Conservation (phyloP, 2,888 invertebrate species). For the Torymus auratus region DNA sequence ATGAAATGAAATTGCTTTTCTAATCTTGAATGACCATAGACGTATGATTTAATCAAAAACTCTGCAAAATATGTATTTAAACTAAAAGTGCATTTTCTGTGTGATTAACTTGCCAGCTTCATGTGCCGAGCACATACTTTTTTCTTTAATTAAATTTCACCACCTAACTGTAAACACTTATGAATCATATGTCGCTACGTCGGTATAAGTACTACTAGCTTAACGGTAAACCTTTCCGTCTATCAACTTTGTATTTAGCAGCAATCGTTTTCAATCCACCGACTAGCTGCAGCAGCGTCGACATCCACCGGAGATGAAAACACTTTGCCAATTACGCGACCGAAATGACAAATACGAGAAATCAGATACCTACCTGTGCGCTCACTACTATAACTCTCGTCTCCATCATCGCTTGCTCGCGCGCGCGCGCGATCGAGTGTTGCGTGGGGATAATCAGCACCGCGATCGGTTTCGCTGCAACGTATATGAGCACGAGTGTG, state of each 20-base stretch:
- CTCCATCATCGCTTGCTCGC: too few species aligned
- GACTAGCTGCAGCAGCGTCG: not conserved
- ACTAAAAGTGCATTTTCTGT: too few species aligned
- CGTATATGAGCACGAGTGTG: too few species aligned
- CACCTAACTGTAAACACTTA: slow-evolving; percentile 29
- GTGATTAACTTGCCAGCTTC: too few species aligned
- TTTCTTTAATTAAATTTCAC: slow-evolving; percentile 2
- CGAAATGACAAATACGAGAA: slow-evolving; percentile 30
- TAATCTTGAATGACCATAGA: too few species aligned
- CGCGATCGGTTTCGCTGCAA: not conserved
- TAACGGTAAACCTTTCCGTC: slow-evolving; percentile 30
- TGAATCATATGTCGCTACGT: slow-evolving; percentile 22
- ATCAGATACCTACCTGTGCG: not conserved
- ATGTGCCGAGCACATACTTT: not conserved
- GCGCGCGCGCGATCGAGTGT: not conserved
- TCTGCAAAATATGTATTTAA: too few species aligned
- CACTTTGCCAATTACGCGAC: slow-evolving; percentile 29
- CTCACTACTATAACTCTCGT: too few species aligned
- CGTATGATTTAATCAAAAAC: too few species aligned
- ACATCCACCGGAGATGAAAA: slow-evolving; percentile 28
- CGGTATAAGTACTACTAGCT: not conserved
- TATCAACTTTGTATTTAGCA: slow-evolving; percentile 29
- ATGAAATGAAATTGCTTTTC: too few species aligned
- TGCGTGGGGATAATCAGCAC: slow-evolving; percentile 18
- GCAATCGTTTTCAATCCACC: not conserved